phyloP scores from a whole-genome alignment of 1,140 invertebrate genomes.

The Orius insidiosus region DNA sequence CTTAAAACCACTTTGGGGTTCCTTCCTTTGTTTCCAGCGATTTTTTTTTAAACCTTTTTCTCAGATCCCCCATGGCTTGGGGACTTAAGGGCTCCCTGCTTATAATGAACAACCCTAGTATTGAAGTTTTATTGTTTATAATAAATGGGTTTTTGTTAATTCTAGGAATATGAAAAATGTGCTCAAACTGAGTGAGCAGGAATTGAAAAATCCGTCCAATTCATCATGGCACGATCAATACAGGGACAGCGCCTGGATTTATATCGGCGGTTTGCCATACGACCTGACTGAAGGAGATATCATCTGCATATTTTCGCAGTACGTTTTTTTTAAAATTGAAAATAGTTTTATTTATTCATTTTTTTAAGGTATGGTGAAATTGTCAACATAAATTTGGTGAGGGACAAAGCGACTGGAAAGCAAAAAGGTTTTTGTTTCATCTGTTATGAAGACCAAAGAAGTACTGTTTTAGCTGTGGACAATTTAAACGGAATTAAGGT shows the following conservation, averaged over 20 bases:
- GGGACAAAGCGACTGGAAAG: conserved; percentile 90
- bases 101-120: too few species aligned
- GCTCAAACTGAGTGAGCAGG: conserved; percentile 77
- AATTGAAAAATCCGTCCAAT: conserved; percentile 57
- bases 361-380: conserved; percentile 82
- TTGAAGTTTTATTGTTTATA: too few species aligned
- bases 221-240: conserved; percentile 96
- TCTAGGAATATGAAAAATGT: conserved; percentile 51
- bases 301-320: conserved; percentile 96
- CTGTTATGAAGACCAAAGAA: conserved; percentile 96
- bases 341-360: conserved; percentile 8
- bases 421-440: conserved; percentile 91
- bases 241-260: conserved; percentile 95
- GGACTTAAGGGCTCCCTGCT: too few species aligned
- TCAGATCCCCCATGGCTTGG: too few species aligned
- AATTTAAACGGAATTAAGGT: conserved; percentile 94
- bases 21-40: too few species aligned
- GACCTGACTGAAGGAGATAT: conserved; percentile 95
- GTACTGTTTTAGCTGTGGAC: conserved; percentile 88
- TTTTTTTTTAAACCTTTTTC: too few species aligned
- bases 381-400: conserved; percentile 87
- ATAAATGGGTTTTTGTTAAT: too few species aligned
- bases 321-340: too few species aligned
- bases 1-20: too few species aligned
- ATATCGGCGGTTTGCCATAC: conserved; percentile 86